A percentile compares a stretch with the other conserved stretches of the same genome.
These are phyloP conservation scores for Moxostoma hubbsi DNA, from an alignment of 2,797 vertebrate genomes.

Conservation along the genomic window DNA sequence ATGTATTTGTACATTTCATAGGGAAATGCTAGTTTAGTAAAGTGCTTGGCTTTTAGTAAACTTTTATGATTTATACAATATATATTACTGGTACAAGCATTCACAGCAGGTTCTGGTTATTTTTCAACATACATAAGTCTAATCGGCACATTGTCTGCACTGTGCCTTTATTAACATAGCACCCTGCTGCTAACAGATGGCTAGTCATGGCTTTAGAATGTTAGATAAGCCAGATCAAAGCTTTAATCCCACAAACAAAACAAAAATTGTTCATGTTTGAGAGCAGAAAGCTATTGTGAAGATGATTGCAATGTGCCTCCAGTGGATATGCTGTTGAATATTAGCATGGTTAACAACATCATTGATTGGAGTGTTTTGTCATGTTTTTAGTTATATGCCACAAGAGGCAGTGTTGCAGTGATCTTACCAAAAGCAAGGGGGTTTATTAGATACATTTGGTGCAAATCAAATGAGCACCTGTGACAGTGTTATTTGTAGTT, in stretches of 20 bases:
- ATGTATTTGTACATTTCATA: neutral
- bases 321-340: constrained; percentile 3
- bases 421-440: too few species aligned
- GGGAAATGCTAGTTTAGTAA: neutral
- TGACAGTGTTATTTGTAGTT: too few species aligned
- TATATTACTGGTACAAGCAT: too few species aligned
- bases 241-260: constrained; percentile 61
- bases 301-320: constrained; percentile 16
- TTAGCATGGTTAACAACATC: neutral
- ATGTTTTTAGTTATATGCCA: neutral
- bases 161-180: constrained; percentile 56
- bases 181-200: constrained; percentile 63
- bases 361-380: neutral
- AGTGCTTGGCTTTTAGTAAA: neutral
- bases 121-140: constrained; percentile 35
- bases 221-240: constrained; percentile 65
- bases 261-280: constrained; percentile 53
- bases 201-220: constrained; percentile 69
- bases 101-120: neutral
- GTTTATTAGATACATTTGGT: too few species aligned
- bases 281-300: neutral
- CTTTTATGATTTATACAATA: neutral
- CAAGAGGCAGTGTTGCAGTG: neutral
- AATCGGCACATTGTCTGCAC: constrained; percentile 58
- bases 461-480: too few species aligned